phyloP scores from a whole-genome alignment of 2,113 vertebrate species.

The Grallaria varia region DNA sequence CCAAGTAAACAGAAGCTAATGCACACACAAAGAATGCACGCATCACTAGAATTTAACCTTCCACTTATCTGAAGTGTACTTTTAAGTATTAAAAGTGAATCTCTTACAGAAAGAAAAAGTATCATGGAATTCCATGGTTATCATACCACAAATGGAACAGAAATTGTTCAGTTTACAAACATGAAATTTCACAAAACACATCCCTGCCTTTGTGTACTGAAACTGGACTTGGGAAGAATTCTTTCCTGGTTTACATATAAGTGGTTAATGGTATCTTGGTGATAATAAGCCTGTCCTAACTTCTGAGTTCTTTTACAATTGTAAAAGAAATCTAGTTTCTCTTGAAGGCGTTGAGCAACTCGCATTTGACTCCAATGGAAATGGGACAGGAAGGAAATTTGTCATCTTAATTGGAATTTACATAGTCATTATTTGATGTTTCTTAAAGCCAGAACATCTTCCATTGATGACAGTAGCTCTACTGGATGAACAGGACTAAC shows the following conservation, averaged over 20 bases:
- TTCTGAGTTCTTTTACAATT: neutral
- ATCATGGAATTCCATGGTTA: neutral
- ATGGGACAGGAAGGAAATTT: neutral
- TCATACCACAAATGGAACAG: neutral
- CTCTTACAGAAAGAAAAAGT: neutral
- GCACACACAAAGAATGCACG: neutral
- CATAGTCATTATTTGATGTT: neutral
- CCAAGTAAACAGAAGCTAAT: slow-evolving; percentile 40
- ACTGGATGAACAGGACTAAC: neutral
- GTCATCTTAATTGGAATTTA: slow-evolving; percentile 2
- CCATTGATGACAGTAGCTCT: neutral
- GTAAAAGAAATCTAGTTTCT: neutral
- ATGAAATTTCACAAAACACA: neutral
- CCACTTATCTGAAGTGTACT: neutral
- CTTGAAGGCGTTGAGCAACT: neutral
- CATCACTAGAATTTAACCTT: neutral
- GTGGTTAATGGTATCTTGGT: neutral
- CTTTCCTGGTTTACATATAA: neutral
- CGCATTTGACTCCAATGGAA: neutral
- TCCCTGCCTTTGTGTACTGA: neutral
- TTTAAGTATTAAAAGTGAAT: neutral
- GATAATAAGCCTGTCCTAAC: neutral
- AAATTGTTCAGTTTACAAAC: neutral
- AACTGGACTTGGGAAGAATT: neutral
- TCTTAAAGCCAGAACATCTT: neutral